Conservation (phyloP, 2,888 invertebrate genomes). For the Trimorus sp. region DNA sequence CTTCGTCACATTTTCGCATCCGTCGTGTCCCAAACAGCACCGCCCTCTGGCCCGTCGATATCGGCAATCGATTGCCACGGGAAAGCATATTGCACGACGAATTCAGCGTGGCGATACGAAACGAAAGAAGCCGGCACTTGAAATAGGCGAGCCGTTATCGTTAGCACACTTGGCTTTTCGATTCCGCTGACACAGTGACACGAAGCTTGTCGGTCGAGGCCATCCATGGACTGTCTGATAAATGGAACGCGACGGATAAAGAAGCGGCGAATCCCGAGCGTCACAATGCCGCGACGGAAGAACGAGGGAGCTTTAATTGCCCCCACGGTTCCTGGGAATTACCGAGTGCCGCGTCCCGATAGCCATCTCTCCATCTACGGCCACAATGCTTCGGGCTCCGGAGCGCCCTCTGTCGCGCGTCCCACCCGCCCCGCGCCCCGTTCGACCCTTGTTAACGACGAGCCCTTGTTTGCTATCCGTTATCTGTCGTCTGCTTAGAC, state of each 20-base stretch:
- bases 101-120: slow-evolving; percentile 45
- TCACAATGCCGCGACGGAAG: slow-evolving; percentile 77
- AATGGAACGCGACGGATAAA: slow-evolving; percentile 77
- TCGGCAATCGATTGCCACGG: slow-evolving; percentile 41
- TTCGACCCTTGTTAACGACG: slow-evolving; percentile 65
- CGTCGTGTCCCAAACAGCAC: too few species aligned
- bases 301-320: slow-evolving; percentile 81
- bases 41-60: slow-evolving; percentile 13
- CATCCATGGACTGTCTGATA: slow-evolving; percentile 76
- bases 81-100: slow-evolving; percentile 47
- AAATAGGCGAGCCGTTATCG: slow-evolving; percentile 63
- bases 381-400: slow-evolving; percentile 74
- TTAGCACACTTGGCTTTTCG: slow-evolving; percentile 69
- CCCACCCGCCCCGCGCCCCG: slow-evolving; percentile 12
- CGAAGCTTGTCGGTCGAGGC: slow-evolving; percentile 72
- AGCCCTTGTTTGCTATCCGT: slow-evolving; percentile 65
- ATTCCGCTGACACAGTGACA: slow-evolving; percentile 80
- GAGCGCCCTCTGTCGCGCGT: slow-evolving; percentile 37
- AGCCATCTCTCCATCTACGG: slow-evolving; percentile 78
- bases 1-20: too few species aligned
- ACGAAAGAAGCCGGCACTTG: slow-evolving; percentile 48
- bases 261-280: slow-evolving; percentile 72
- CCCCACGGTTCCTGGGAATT: slow-evolving; percentile 80
- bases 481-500: slow-evolving; percentile 63
- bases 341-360: slow-evolving; percentile 78